Evolutionary conservation across 2,113 vertebrate genomes (phyloP), one percentile per base, ranked within the genome.

Genomic region (Dryoscopus gambensis): DNA sequence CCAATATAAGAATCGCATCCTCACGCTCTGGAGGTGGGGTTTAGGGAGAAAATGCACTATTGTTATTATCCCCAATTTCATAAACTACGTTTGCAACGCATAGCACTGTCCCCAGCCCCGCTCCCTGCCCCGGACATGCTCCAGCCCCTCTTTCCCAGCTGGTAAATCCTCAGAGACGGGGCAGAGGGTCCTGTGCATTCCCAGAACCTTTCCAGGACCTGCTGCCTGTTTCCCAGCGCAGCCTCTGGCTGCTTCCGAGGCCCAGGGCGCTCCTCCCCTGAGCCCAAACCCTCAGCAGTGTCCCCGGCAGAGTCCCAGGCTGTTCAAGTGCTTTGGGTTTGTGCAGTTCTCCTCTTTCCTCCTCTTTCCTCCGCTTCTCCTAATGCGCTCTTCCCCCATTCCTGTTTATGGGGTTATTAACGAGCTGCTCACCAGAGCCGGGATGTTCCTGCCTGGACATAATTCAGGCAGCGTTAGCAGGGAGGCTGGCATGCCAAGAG

Each of bases 1-100:
- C 64, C 88, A 65, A 23, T 39, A 70, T 22, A 15, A 69, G 64
- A 81, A 25, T 15, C 7, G 0, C 56, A 20, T 5, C 85, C 92
- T 76, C 75, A 5, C 42, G 3, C 35, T 35, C 79, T 27, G 59
- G 71, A 56, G 25, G n/a, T 23, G 83, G 83, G 90, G 63, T 70
- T 95, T 71, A 62, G 97, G 80, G 76, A 77, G 47, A 44, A 69
- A 63, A 77, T 52, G 87, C 52, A 16, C 47, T n/a, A n/a, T n/a
- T n/a, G 12, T 39, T 68, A 8, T 18, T 79, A 2, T 14, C 94
- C 89, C 81, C 46, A 40, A 3, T 77, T 53, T 71, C 56, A 88
- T 67, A 11, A 81, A 80, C 77, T 71, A 69, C 59, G 78, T 63
- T 11, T 22, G 37, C 75, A 82, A 50, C 2, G 81, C 86, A 73